Percentiles rank a stretch among this genome's conserved stretches.
These are phyloP conservation scores for Hydrotaea cyrtoneurina DNA, from an alignment of 2,888 invertebrate genomes.

Conservation along the genomic window DNA sequence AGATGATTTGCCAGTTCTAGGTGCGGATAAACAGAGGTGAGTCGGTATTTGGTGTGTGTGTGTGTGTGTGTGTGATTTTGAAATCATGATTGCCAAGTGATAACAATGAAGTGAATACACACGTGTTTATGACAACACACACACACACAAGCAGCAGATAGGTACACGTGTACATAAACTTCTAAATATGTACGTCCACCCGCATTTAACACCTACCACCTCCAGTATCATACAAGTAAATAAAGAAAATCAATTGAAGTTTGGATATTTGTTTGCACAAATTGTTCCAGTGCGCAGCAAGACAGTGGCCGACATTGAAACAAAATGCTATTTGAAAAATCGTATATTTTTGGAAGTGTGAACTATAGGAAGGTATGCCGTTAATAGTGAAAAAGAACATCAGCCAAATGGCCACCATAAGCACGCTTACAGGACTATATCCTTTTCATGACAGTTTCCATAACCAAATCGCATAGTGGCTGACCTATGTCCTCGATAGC, in stretches of 20 bases:
- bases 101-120: neutral
- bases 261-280: neutral
- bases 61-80: neutral
- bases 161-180: neutral
- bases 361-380: too few species aligned
- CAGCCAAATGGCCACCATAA: too few species aligned
- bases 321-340: too few species aligned
- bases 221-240: constrained; percentile 20
- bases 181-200: neutral
- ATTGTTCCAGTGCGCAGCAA: neutral
- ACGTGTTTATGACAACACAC: constrained; percentile 15
- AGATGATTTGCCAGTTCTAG: constrained; percentile 56
- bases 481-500: too few species aligned
- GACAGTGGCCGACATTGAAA: too few species aligned
- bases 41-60: neutral
- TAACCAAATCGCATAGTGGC: too few species aligned
- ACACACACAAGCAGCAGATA: neutral
- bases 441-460: too few species aligned
- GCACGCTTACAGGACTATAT: too few species aligned
- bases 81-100: constrained; percentile 14
- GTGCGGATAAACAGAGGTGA: neutral
- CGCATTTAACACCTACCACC: neutral
- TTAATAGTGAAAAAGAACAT: too few species aligned
- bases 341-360: too few species aligned
- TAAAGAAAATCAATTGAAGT: constrained; percentile 44